These are phyloP conservation scores for Bombus balteatus DNA, from an alignment of 1,140 invertebrate genomes.

Conservation along the genomic window DNA sequence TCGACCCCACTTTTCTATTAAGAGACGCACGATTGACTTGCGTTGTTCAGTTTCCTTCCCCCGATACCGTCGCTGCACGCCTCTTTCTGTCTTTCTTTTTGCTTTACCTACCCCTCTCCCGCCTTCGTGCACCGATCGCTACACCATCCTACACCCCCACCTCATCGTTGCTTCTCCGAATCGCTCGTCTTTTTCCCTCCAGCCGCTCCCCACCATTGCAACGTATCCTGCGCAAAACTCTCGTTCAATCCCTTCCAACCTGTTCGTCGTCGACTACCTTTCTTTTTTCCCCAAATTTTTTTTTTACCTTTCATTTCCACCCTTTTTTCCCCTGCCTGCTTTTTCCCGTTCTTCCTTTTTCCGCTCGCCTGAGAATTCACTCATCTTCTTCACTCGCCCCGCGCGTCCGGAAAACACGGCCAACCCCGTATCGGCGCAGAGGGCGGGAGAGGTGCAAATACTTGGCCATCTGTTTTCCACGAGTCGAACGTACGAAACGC, in stretches of 20 bases:
- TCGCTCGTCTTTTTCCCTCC: conserved; percentile 49
- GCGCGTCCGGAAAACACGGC: conserved; percentile 49
- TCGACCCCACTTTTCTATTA: conserved; percentile 82
- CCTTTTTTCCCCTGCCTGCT: background rate
- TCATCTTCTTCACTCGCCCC: background rate
- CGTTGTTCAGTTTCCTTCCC: conserved; percentile 78
- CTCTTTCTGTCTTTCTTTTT: conserved; percentile 31
- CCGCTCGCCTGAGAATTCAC: background rate
- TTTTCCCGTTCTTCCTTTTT: background rate
- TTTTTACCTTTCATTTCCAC: background rate
- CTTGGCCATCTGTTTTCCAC: conserved; percentile 53
- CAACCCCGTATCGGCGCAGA: conserved; percentile 57
- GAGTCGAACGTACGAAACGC: conserved; percentile 48
- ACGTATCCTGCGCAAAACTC: conserved; percentile 62
- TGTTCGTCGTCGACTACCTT: conserved; percentile 58
- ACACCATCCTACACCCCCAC: conserved; percentile 27
- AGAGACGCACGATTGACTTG: conserved; percentile 81
- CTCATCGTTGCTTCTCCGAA: conserved; percentile 31
- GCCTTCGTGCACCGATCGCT: conserved; percentile 28
- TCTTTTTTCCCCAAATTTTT: background rate
- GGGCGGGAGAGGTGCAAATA: background rate
- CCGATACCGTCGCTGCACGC: conserved; percentile 58
- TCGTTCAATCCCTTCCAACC: conserved; percentile 67
- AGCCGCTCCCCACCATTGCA: conserved; percentile 42
- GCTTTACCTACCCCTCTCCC: conserved; percentile 42